Evolutionary conservation across 2,888 invertebrate species (phyloP), one percentile per base, ranked within the genome.

Genomic region (Drosophila rellima): DNA sequence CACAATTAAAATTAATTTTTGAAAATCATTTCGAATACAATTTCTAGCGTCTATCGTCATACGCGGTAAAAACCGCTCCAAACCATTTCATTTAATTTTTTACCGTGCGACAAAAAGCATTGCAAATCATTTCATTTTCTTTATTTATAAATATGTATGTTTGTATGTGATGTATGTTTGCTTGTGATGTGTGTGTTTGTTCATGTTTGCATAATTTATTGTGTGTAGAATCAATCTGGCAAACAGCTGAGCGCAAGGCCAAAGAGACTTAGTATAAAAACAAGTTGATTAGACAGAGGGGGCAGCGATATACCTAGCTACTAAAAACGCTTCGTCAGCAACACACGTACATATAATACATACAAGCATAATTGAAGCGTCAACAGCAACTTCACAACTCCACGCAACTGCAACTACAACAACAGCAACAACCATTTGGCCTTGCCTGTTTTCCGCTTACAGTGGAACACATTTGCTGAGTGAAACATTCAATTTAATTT

Each of bases 1-100:
- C 44, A 54, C 73, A 76, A 84, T 79, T 82, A 68, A 82, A 74
- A 71, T 73, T 48, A 35, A 82, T 84, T 68, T 73, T 51, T 29
- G 4, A 50, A 62, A 50, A 20, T 11, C 4, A 29, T 39, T 52
- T 52, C 10, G 17, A 52, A 54, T 20, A 44, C 40, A 45, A 37
- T 40, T 51, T 44, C 18, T 33, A 23, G 26, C 26, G 26, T 7
- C 33, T 40, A 45, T 23, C 50, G n/a, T 33, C 26, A 18, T 11
- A 8, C 48, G 33, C 48, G 18, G 6, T 5, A 37, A 51, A 23
- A 37, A 10, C 11, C 20, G 33, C 15, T 23, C 6, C 18, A 15
- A 35, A 42, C 29, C 10, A 13, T 2, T 35, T 52, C 4, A 15
- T 11, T 31, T 50, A 1, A 13, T 20, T 61, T 26, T 62, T 56